Base-by-base conservation (phyloP, 2,797 vertebrate genomes). In the Catamblyrhynchus diadema region DNA sequence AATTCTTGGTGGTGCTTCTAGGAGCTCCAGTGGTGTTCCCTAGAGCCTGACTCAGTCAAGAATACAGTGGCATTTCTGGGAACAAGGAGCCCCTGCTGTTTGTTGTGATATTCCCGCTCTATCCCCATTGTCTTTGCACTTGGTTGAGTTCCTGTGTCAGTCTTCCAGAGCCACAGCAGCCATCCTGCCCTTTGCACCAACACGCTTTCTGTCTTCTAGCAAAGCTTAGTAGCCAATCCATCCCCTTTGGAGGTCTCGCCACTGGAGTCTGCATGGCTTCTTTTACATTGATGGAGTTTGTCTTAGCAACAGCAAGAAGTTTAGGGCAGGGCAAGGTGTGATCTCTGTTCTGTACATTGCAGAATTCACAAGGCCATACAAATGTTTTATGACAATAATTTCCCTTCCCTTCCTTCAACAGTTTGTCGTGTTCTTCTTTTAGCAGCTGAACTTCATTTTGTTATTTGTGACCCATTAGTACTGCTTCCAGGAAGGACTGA, bases 121-220 rank as follows among this genome's bases (percentile, higher is more conserved):
- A 30, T 35, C 5, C 9, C 25, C 14, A 17, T 44, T 19, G 4
- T 30, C 12, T 83, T 45, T 2, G 2, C 0, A 0, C 19, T 77
- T 81, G 11, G 16, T 20, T 39, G n/a, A 60, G 75, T 60, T 45
- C 24, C 21, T 88, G 17, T 81, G 44, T 74, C 35, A 56, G 32
- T 2, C 33, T 70, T 82, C 53, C 42, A 42, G 14, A 69, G 25
- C 20, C 57, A 47, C 18, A 69, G 12, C 23, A 25, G 25, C 44
- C 22, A 7, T 64, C 39, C 47, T 70, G 21, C 28, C 25, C 45
- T 78, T 83, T 66, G 22, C 15, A 57, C 22, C 33, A 72, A 8
- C 1, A 4, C 4, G 3, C 19, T 44, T 75, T 19, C 42, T 75
- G 9, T 82, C 27, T 62, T 47, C 13, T 39, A 48, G 69, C 79